Base-by-base conservation (phyloP, 2,113 vertebrate species). In the Ginglymostoma cirratum region DNA sequence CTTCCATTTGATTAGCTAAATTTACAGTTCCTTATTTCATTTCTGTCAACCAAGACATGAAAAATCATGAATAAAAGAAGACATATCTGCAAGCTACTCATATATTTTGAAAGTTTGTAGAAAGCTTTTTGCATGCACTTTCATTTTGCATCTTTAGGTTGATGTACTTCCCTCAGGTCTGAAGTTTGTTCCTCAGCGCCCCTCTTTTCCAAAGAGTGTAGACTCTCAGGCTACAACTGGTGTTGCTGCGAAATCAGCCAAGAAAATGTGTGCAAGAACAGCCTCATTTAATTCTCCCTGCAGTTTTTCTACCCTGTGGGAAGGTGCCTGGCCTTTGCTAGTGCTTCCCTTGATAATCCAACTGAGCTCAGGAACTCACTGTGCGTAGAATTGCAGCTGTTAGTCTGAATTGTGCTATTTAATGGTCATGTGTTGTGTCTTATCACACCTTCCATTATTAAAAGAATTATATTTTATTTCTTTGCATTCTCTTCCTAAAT, bases 211-310 rank as follows among this genome's bases (percentile, higher is more conserved):
- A 38, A 5, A 66, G 89, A 42, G 19, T 38, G 89, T 34, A 66
- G 89, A 19, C 34, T 93, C 30, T 21, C 14, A 24, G n/a, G 89
- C 61, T 61, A 93, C 89, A 93, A 93, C 61, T 34, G 55, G 61
- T 93, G 89, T 93, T 65, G 65, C 89, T 66, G 61, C 19, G 5
- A 38, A 67, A 66, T 19, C 55, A 66, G 19, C 34, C 34, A 93
- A 93, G 67, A 66, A n/a, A 66, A 66, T 92, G 55, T 92, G 61
- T 66, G 61, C 61, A 38, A 92, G 61, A 61, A 66, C 55, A 92
- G 89, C 89, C 34, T 65, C 55, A 92, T 92, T 92, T 93, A 83
- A 83, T 83, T 42, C 80, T 83, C 80, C 80, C 80, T 83, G 80
- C 80, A 83, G 38, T 83, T 83, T 83, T 83, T 19, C 38, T 83